Percentiles rank a stretch among this genome's conserved stretches.
These are phyloP conservation scores for Ectemnius cavifrons DNA, from an alignment of 2,888 invertebrate species.

Conservation along the genomic window DNA sequence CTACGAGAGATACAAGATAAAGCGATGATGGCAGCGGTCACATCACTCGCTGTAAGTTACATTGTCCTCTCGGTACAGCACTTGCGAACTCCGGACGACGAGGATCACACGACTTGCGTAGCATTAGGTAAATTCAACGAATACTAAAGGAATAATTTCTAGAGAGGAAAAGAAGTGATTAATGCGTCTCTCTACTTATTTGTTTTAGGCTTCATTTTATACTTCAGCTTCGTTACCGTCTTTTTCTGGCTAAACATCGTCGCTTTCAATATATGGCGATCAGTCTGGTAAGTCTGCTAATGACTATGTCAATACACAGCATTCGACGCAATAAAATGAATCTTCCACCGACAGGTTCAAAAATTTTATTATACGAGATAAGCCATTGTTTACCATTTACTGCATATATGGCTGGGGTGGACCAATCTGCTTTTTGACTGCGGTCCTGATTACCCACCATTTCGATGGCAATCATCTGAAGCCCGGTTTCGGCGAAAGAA, in stretches of 20 bases:
- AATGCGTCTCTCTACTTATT: background rate
- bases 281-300: conserved; percentile 81
- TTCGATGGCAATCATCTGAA: conserved; percentile 80
- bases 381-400: conserved; percentile 80
- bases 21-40: conserved; percentile 82
- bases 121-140: conserved; percentile 77
- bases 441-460: conserved; percentile 80
- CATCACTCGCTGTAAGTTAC: conserved; percentile 82
- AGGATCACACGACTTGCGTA: conserved; percentile 77
- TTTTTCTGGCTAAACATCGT: conserved; percentile 87
- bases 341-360: conserved; percentile 64
- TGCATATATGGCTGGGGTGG: conserved; percentile 82
- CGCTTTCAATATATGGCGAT: conserved; percentile 84
- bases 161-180: background rate
- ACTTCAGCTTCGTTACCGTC: conserved; percentile 83
- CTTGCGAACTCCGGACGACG: conserved; percentile 67
- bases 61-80: conserved; percentile 81
- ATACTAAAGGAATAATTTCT: background rate
- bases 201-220: conserved; percentile 80
- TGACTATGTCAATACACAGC: background rate
- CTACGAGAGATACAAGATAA: conserved; percentile 83
- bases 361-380: conserved; percentile 78
- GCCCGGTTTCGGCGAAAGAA: conserved; percentile 81
- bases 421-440: conserved; percentile 79
- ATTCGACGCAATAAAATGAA: background rate